These are phyloP conservation scores for Steatocranus sp. DNA, from an alignment of 2,797 vertebrate species.

Conservation along the genomic window DNA sequence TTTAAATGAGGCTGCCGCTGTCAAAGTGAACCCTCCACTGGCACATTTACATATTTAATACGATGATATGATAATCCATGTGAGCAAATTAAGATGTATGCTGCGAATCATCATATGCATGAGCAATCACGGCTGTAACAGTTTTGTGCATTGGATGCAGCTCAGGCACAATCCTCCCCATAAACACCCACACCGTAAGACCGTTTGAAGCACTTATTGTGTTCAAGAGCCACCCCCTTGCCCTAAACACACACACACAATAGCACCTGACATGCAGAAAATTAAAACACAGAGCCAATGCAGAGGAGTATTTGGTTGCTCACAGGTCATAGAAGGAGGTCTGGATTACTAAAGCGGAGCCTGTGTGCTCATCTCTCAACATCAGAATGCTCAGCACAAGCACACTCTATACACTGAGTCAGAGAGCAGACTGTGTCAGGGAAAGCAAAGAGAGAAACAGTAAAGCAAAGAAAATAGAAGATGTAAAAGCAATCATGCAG, in stretches of 20 bases:
- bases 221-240: conserved; percentile 5
- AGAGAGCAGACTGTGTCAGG: conserved; percentile 53
- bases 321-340: conserved; percentile 42
- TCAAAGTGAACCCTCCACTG: conserved; percentile 59
- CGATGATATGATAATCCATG: conserved; percentile 64
- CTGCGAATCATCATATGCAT: conserved; percentile 50
- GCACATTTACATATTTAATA: conserved; percentile 71
- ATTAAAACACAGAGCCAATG: neutral
- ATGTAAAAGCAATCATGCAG: conserved; percentile 25
- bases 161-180: neutral
- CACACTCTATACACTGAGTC: conserved; percentile 45
- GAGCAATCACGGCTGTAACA: conserved; percentile 30
- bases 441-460: conserved; percentile 11
- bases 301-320: conserved; percentile 1
- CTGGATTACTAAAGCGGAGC: conserved; percentile 58
- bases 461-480: conserved; percentile 1
- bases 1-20: conserved; percentile 65
- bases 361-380: conserved; percentile 44
- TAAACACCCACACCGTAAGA: neutral
- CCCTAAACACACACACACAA: neutral
- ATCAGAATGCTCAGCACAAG: conserved; percentile 67
- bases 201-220: conserved; percentile 16
- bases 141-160: conserved; percentile 31
- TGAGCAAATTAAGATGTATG: conserved; percentile 69
- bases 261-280: neutral